Evolutionary conservation across 2,888 invertebrate genomes (phyloP).

Genomic region (Phengaris alcon): DNA sequence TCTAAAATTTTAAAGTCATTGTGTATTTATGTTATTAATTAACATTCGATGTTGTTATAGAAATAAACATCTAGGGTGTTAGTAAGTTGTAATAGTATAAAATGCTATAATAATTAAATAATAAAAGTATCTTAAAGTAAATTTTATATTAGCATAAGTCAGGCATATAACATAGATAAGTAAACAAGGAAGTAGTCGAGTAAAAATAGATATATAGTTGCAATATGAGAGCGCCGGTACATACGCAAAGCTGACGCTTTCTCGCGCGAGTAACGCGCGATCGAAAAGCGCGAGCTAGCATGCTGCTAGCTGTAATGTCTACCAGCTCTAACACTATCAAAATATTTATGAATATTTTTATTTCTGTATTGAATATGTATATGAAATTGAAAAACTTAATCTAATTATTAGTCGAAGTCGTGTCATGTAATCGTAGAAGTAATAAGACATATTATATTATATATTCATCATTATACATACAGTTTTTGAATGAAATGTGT

Average conservation of each 20-base stretch:
- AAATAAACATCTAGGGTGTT: not conserved
- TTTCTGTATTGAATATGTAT: too few relatives aligned
- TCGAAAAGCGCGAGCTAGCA: too few relatives aligned
- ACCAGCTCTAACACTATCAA: not conserved
- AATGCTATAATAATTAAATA: not conserved
- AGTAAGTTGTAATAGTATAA: not conserved
- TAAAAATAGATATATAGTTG: not conserved
- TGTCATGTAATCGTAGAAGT: not conserved
- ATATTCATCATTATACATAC: not conserved
- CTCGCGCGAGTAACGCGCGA: too few relatives aligned
- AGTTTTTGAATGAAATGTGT: constrained; percentile 3
- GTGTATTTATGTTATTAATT: not conserved
- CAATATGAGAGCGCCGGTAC: not conserved
- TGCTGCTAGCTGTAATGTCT: not conserved
- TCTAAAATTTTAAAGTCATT: not conserved
- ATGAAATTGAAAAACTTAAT: not conserved
- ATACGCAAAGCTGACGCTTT: too few relatives aligned
- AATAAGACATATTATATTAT: not conserved
- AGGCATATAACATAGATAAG: not conserved
- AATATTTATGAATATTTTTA: not conserved
- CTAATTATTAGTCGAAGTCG: not conserved
- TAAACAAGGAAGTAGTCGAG: not conserved
- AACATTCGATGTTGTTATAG: not conserved
- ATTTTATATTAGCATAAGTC: not conserved
- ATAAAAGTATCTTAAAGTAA: not conserved